A percentile compares a stretch with the other conserved stretches of the same genome.
These are phyloP conservation scores for Zeus faber DNA, from an alignment of 2,113 vertebrate species.

Conservation along the genomic window DNA sequence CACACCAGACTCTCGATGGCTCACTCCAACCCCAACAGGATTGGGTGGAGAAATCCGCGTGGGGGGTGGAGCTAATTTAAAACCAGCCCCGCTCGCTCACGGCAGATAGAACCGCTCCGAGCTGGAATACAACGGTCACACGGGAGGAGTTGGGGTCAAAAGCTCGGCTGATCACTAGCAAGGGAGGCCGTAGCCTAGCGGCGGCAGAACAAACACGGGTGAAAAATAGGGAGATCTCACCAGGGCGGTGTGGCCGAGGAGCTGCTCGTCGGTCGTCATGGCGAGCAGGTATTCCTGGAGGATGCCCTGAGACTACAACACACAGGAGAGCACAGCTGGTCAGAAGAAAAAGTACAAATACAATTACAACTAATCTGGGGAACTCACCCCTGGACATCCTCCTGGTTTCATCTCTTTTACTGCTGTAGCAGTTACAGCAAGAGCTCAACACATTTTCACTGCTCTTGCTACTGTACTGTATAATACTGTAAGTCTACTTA, in stretches of 20 bases:
- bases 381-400: constrained; percentile 11
- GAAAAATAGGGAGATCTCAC: constrained; percentile 62
- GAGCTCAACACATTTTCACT: no score
- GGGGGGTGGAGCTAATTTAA: neutral
- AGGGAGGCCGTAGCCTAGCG: neutral
- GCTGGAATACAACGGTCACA: no score
- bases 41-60: constrained; percentile 9
- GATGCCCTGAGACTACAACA: constrained; percentile 83
- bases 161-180: neutral
- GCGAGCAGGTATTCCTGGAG: constrained; percentile 93
- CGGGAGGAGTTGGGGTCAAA: neutral
- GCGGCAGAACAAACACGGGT: neutral
- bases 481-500: no score
- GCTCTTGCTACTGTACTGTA: no score
- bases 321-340: constrained; percentile 26
- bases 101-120: no score
- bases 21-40: constrained; percentile 26
- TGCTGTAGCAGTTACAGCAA: no score
- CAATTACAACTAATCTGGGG: no score
- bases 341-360: neutral
- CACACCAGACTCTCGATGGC: constrained; percentile 30
- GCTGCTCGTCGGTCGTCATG: constrained; percentile 92
- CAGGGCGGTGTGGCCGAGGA: constrained; percentile 87
- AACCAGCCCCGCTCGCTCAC: no score
- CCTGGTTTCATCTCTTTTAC: no score